A percentile compares a stretch with the other conserved stretches of the same genome.
phyloP scores from a whole-genome alignment of 2,888 invertebrate genomes.

The Allacma fusca region DNA sequence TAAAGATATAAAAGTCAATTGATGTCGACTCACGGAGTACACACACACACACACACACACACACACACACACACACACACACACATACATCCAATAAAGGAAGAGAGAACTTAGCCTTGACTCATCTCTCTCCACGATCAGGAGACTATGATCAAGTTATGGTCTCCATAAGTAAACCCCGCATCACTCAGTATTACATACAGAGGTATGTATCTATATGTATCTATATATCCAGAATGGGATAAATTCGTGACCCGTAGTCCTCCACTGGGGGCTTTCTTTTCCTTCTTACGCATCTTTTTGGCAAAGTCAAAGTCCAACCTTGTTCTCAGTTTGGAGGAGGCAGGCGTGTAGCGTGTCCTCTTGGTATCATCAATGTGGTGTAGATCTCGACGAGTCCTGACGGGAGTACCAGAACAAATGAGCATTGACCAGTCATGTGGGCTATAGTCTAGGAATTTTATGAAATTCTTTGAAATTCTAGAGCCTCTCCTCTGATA shows the following conservation, averaged over 20 bases:
- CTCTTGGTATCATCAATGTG: too few relatives aligned
- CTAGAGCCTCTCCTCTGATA: neutral
- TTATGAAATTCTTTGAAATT: neutral
- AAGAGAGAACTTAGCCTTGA: neutral
- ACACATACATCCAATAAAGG: too few relatives aligned
- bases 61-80: neutral
- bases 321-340: neutral
- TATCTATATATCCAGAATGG: constrained; percentile 24
- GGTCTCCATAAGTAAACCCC: constrained; percentile 17
- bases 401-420: too few relatives aligned
- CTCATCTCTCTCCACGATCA: neutral
- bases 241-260: constrained; percentile 44
- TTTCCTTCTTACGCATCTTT: constrained; percentile 6
- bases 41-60: neutral
- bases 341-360: too few relatives aligned
- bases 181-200: neutral
- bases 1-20: constrained; percentile 41
- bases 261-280: constrained; percentile 40
- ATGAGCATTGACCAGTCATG: too few relatives aligned
- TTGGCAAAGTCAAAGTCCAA: neutral
- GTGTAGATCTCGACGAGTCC: too few relatives aligned
- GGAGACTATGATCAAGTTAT: constrained; percentile 14
- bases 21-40: constrained; percentile 13
- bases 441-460: constrained; percentile 9
- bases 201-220: too few relatives aligned